phyloP scores from a whole-genome alignment of 2,113 vertebrate genomes.

The Hydrochoerus hydrochaeris region DNA sequence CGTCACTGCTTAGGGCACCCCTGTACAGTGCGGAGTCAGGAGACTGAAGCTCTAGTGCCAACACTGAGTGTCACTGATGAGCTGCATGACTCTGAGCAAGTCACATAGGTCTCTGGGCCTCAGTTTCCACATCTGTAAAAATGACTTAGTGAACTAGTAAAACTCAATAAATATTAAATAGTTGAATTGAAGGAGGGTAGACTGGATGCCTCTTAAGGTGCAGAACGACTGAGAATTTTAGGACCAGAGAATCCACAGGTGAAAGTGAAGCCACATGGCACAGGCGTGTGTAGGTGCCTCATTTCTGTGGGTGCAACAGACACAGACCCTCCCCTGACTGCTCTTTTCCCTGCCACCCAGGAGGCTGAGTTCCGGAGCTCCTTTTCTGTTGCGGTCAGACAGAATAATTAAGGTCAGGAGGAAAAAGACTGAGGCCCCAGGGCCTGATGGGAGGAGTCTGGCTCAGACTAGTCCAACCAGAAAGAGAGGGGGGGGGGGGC shows the following conservation, averaged over 20 bases:
- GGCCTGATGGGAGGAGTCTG: constrained; percentile 19
- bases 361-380: not conserved
- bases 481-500: not conserved
- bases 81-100: constrained; percentile 30
- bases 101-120: constrained; percentile 3
- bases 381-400: constrained; percentile 7
- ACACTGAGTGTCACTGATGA: not conserved
- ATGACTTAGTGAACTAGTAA: constrained; percentile 12
- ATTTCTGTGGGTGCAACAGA: not conserved
- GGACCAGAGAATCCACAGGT: not conserved
- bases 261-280: not conserved
- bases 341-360: not conserved
- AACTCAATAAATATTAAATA: constrained; percentile 68
- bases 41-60: not conserved
- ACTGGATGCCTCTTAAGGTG: not conserved
- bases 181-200: not conserved
- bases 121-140: constrained; percentile 61
- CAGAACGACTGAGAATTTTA: not conserved
- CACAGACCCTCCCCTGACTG: not conserved
- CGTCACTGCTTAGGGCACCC: not conserved
- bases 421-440: constrained; percentile 20
- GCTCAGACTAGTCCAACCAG: not conserved
- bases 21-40: not conserved
- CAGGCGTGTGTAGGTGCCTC: too few species aligned
- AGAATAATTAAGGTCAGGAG: constrained; percentile 20